These are phyloP conservation scores for Motacilla alba DNA, from an alignment of 2,113 vertebrate species.

Conservation along the genomic window DNA sequence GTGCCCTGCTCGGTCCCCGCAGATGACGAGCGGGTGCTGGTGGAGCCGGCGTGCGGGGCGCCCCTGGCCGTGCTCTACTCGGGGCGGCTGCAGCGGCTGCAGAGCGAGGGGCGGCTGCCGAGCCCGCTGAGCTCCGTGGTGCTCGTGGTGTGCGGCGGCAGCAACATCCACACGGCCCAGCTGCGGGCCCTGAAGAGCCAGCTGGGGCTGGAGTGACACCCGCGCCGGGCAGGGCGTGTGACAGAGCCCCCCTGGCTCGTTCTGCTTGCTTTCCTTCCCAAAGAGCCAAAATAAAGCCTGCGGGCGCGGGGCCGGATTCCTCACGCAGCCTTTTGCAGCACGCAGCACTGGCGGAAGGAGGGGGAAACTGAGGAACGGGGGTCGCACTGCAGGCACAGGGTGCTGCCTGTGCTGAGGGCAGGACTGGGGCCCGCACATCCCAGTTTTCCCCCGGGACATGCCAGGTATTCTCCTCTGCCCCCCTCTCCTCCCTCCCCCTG, in stretches of 20 bases:
- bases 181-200: conserved; percentile 77
- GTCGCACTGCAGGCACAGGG: neutral
- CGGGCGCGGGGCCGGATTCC: rapidly evolving
- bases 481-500: neutral
- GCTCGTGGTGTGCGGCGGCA: conserved; percentile 87
- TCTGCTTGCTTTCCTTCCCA: neutral
- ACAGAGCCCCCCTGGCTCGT: rapidly evolving
- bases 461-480: rapidly evolving
- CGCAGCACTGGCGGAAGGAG: rapidly evolving
- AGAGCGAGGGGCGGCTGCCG: conserved; percentile 73
- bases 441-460: rapidly evolving
- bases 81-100: conserved; percentile 76
- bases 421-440: rapidly evolving
- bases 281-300: neutral
- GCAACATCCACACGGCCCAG: conserved; percentile 75
- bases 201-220: conserved; percentile 62
- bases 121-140: conserved; percentile 71
- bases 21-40: conserved; percentile 91
- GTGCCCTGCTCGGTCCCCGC: neutral
- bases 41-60: conserved; percentile 87
- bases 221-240: rapidly evolving
- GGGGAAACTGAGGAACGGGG: conserved; percentile 28
- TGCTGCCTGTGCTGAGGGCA: neutral
- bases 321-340: neutral
- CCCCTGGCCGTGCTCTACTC: conserved; percentile 85